Conservation (phyloP, 2,797 vertebrate genomes). For the Avahi laniger region DNA sequence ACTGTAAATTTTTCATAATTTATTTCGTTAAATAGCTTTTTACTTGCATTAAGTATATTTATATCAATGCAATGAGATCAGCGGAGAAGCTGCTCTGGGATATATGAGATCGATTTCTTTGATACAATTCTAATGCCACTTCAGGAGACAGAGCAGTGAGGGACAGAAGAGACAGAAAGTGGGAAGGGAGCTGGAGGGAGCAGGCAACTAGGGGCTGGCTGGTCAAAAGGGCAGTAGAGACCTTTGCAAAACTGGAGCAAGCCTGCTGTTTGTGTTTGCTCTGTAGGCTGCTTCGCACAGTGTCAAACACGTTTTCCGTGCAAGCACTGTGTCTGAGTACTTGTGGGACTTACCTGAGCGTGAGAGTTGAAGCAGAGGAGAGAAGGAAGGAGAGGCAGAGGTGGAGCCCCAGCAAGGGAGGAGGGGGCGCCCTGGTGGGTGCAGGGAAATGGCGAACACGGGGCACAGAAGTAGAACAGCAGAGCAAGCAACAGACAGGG, state of each 20-base stretch:
- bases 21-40: constrained; percentile 25
- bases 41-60: background rate
- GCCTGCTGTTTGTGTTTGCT: background rate
- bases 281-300: background rate
- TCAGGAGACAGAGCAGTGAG: background rate
- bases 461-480: background rate
- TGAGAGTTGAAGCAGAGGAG: background rate
- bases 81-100: background rate
- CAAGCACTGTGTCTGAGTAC: background rate
- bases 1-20: constrained; percentile 32
- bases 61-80: background rate
- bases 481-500: background rate
- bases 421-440: background rate
- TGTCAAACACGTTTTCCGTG: background rate
- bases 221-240: background rate
- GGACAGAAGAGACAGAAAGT: background rate
- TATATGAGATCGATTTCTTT: background rate
- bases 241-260: background rate
- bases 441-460: background rate
- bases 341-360: background rate
- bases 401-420: background rate
- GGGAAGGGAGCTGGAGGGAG: background rate
- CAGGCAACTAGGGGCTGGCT: background rate
- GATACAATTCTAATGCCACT: background rate
- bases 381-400: background rate